Conservation (phyloP, 2,797 vertebrate species). For the Momotus momota region DNA sequence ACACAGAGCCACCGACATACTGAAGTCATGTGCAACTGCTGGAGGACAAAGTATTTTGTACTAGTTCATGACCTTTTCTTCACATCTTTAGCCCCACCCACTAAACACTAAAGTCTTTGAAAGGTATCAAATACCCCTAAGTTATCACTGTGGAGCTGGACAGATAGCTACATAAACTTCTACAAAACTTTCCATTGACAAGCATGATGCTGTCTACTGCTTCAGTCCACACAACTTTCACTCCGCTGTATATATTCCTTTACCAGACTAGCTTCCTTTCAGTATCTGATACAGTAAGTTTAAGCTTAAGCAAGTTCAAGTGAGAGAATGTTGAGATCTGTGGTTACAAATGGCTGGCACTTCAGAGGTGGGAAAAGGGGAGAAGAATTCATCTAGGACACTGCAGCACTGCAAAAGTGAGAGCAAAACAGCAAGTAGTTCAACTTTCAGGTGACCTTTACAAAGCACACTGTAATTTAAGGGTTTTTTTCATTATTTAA, state of each 20-base stretch:
- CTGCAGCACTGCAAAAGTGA: neutral
- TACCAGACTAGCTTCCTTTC: neutral
- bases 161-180: neutral
- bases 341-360: neutral
- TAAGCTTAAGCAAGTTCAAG: neutral
- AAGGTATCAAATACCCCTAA: neutral
- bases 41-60: neutral
- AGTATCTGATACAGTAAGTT: neutral
- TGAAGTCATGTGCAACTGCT: fast-evolving
- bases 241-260: neutral
- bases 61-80: neutral
- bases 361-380: neutral
- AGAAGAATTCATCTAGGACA: neutral
- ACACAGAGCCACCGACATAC: neutral
- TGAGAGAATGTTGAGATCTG: neutral
- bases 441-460: neutral
- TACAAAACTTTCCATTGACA: neutral
- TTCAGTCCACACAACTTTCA: neutral
- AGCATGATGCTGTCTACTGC: neutral
- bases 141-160: neutral
- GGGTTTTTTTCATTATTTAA: neutral
- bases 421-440: neutral
- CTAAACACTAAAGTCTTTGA: neutral
- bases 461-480: neutral
- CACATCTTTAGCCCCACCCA: neutral